Evolutionary conservation across 1,140 invertebrate genomes (phyloP).

Genomic region (Bombus ignitus): DNA sequence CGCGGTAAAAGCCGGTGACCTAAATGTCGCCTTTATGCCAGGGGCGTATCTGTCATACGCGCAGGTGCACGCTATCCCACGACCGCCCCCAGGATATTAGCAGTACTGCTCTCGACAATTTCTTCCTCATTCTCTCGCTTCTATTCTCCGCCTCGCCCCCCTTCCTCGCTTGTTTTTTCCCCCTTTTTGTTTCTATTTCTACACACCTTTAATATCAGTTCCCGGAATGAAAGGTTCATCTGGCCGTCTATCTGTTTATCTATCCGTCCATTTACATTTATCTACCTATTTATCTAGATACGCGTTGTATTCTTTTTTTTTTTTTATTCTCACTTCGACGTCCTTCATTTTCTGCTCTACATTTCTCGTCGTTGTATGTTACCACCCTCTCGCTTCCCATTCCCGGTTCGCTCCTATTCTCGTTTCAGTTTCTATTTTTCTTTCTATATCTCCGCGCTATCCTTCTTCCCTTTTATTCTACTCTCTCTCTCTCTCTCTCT

Average conservation of each 20-base stretch:
- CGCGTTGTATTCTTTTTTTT: background rate
- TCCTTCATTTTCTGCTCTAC: slow-evolving; percentile 15
- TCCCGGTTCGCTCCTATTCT: background rate
- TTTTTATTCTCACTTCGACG: no score
- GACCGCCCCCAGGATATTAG: slow-evolving; percentile 65
- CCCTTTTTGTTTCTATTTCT: background rate
- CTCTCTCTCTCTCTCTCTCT: background rate
- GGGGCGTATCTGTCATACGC: slow-evolving; percentile 70
- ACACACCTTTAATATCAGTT: background rate
- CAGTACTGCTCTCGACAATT: slow-evolving; percentile 54
- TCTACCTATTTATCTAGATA: slow-evolving; percentile 18
- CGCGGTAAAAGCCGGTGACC: slow-evolving; percentile 68
- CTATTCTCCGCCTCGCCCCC: slow-evolving; percentile 10
- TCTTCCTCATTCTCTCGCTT: slow-evolving; percentile 46
- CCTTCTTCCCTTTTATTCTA: slow-evolving; percentile 20
- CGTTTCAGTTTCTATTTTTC: slow-evolving; percentile 31
- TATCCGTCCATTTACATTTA: slow-evolving; percentile 20
- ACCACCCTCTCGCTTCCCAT: background rate
- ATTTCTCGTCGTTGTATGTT: slow-evolving; percentile 16
- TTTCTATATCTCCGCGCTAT: slow-evolving; percentile 36
- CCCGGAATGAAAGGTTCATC: slow-evolving; percentile 28
- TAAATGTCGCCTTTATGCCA: slow-evolving; percentile 72
- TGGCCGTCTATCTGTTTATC: slow-evolving; percentile 24
- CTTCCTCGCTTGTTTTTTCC: background rate
- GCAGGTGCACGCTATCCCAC: slow-evolving; percentile 66